These are phyloP conservation scores for Kuschelorhynchus macadamiae DNA, from an alignment of 2,888 invertebrate species.

Conservation along the genomic window DNA sequence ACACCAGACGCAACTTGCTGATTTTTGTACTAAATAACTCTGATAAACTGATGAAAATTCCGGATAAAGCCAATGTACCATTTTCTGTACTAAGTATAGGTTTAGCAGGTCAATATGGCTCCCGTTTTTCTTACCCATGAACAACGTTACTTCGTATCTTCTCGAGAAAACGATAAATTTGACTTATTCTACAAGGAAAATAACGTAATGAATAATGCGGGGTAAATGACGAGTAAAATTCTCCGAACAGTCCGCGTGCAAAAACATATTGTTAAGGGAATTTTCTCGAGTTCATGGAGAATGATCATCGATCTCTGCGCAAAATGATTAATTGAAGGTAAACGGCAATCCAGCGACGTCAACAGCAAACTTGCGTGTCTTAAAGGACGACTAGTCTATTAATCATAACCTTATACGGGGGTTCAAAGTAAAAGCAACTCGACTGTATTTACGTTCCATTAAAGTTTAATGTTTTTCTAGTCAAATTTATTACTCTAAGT, in stretches of 20 bases:
- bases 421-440: conserved; percentile 10
- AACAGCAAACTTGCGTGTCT: conserved; percentile 44
- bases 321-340: conserved; percentile 45
- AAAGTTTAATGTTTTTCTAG: conserved; percentile 16
- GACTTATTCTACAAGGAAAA: no score
- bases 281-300: conserved; percentile 43
- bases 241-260: conserved; percentile 17
- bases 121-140: no score
- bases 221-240: conserved; percentile 41
- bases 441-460: conserved; percentile 18
- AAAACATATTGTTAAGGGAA: conserved; percentile 42
- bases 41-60: no score
- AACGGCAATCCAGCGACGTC: conserved; percentile 47
- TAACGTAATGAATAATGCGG: conserved; percentile 28
- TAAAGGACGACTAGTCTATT: conserved; percentile 32
- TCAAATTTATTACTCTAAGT: no score
- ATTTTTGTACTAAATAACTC: no score
- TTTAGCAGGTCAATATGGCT: no score
- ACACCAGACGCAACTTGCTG: no score
- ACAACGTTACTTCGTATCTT: no score
- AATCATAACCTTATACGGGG: conserved; percentile 30
- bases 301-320: conserved; percentile 39
- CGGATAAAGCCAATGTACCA: no score
- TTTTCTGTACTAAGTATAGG: no score
- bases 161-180: no score